Conservation (phyloP, 2,888 invertebrate genomes). For the Exephanes ischioxanthus region DNA sequence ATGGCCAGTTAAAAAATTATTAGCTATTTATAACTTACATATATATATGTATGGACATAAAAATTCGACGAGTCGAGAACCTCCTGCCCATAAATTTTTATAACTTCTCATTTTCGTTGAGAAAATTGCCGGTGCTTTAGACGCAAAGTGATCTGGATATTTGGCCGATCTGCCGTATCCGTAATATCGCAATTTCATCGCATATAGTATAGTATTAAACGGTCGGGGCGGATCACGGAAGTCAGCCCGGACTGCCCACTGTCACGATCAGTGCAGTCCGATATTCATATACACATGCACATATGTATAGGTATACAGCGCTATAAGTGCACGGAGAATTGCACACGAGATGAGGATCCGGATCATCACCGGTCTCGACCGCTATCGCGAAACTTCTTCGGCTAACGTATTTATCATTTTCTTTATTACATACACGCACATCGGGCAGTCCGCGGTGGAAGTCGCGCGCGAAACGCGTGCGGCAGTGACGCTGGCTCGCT, state of each 20-base stretch:
- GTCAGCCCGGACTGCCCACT: constrained; percentile 20
- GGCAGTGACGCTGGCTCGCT: constrained; percentile 39
- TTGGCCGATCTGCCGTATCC: constrained; percentile 21
- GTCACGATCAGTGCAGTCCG: background rate
- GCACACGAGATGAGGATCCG: constrained; percentile 32
- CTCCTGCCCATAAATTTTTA: background rate
- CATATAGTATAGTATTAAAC: constrained; percentile 35
- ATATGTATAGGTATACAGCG: background rate
- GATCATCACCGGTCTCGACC: constrained; percentile 5
- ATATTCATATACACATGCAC: background rate
- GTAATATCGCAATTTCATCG: constrained; percentile 52
- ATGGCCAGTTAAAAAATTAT: too few species aligned
- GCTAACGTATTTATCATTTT: constrained; percentile 41
- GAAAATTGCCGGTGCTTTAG: constrained; percentile 33
- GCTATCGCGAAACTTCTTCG: constrained; percentile 45
- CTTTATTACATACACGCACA: constrained; percentile 23
- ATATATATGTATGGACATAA: too few species aligned
- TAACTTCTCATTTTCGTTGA: background rate
- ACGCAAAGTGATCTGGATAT: constrained; percentile 17
- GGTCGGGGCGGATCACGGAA: constrained; percentile 9
- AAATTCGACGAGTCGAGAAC: background rate
- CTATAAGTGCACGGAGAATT: constrained; percentile 1
- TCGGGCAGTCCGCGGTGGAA: background rate
- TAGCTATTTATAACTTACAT: too few species aligned
- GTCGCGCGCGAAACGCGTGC: constrained; percentile 38